phyloP scores from a whole-genome alignment of 2,113 vertebrate genomes.

The Rhinoptilus africanus region DNA sequence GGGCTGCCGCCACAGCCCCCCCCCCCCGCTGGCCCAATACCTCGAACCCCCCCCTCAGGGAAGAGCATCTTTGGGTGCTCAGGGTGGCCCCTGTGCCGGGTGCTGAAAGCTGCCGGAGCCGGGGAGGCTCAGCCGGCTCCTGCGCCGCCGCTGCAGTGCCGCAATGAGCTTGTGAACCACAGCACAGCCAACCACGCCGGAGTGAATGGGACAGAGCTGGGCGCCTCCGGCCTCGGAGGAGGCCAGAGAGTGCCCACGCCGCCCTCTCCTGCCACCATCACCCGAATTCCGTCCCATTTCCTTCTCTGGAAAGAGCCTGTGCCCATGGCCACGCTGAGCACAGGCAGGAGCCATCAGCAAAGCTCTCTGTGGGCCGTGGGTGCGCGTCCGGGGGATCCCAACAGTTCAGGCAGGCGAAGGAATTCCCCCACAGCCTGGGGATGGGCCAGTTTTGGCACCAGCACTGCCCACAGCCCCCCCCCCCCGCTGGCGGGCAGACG shows the following conservation, averaged over 20 bases:
- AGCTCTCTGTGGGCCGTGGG: background rate
- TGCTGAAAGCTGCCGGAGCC: background rate
- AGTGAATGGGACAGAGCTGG: rapidly evolving
- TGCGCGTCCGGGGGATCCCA: rapidly evolving
- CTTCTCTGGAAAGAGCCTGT: background rate
- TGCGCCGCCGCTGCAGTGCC: background rate
- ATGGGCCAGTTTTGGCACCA: background rate
- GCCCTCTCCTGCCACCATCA: background rate
- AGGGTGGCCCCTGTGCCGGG: background rate
- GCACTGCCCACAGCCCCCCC: background rate
- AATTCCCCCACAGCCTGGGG: background rate
- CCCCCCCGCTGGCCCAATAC: too few species aligned
- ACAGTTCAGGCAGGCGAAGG: background rate
- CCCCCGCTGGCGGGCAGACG: rapidly evolving
- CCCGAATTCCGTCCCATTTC: background rate
- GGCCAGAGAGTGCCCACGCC: rapidly evolving
- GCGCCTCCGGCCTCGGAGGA: background rate
- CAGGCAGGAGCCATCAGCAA: background rate
- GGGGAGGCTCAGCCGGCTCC: background rate
- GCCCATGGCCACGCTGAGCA: rapidly evolving
- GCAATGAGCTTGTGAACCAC: background rate
- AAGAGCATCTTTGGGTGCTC: background rate
- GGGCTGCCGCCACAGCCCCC: too few species aligned
- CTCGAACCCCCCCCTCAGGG: rapidly evolving
- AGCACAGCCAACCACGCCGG: rapidly evolving